These are phyloP conservation scores for Catalaphyllia jardinei DNA, from an alignment of 64 coral and sea anemone genomes.

Conservation along the genomic window DNA sequence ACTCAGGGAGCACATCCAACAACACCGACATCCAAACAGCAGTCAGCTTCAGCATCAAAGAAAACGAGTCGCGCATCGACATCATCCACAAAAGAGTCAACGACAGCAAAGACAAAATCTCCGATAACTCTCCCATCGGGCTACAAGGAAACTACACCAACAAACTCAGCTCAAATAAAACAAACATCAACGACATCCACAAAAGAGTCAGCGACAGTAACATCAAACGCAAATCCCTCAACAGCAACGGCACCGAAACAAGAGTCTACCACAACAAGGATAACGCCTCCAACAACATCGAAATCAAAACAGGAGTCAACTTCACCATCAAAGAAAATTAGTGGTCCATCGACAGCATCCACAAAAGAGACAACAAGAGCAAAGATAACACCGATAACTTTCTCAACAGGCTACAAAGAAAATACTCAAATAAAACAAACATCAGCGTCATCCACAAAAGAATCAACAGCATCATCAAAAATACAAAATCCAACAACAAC, in stretches of 20 bases:
- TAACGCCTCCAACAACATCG: not conserved
- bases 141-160: not conserved
- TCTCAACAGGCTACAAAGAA: not conserved
- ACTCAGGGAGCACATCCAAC: not conserved
- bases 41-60: not conserved
- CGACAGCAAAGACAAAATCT: not conserved
- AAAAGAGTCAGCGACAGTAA: no score
- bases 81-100: not conserved
- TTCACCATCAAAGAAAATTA: no score
- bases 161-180: not conserved
- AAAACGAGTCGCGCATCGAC: not conserved
- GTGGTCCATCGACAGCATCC: not conserved
- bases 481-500: not conserved
- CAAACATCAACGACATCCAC: not conserved
- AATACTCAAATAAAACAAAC: not conserved
- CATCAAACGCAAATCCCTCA: no score
- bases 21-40: slow-evolving; percentile 26
- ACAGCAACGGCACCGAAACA: no score
- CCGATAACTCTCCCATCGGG: no score
- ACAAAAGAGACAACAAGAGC: not conserved
- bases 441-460: slow-evolving; percentile 1
- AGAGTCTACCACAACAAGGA: no score
- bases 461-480: not conserved
- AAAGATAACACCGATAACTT: not conserved
- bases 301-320: not conserved